Conservation (phyloP, 2,113 vertebrate genomes). For the Albula glossodonta region DNA sequence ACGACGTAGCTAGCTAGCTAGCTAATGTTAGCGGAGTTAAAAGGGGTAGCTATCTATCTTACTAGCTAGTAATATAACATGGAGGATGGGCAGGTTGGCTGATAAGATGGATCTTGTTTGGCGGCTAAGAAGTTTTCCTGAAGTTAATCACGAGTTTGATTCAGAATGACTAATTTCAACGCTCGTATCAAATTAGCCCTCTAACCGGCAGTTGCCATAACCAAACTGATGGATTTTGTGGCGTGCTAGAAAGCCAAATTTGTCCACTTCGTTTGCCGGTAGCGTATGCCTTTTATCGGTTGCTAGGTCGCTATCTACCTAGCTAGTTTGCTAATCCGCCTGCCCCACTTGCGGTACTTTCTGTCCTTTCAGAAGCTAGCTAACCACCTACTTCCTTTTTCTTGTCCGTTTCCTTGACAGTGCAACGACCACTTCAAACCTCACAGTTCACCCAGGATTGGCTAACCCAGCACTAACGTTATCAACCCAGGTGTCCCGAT, state of each 20-base stretch:
- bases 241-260: background rate
- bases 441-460: background rate
- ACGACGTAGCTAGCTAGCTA: background rate
- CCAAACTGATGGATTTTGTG: background rate
- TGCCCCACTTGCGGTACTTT: background rate
- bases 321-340: background rate
- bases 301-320: background rate
- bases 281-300: background rate
- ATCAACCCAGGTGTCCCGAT: background rate
- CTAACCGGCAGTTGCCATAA: background rate
- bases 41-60: background rate
- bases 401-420: constrained; percentile 52
- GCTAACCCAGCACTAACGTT: background rate
- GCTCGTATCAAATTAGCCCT: background rate
- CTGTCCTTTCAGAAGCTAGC: background rate
- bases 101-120: background rate
- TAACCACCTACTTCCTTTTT: constrained; percentile 47
- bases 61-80: background rate
- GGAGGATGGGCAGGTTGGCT: background rate
- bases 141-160: background rate
- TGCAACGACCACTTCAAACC: constrained; percentile 46
- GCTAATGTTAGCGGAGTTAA: background rate
- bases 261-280: background rate
- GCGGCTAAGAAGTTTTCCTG: background rate
- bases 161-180: background rate